Conservation (phyloP, 2,797 vertebrate species). For the Myotis myotis region DNA sequence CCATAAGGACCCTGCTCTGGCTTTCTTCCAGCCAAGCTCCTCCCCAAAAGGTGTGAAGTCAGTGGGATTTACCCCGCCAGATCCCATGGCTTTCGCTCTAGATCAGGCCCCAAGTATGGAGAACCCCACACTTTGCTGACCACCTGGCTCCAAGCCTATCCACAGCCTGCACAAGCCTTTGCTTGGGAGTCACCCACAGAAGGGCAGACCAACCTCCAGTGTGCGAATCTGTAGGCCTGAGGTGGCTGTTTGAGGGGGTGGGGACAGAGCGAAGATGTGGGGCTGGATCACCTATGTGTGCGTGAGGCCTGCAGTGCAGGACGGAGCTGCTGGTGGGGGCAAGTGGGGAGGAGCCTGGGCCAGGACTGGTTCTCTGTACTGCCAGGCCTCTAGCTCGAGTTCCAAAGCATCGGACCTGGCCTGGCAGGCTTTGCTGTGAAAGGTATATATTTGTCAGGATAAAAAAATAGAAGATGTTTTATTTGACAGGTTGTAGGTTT, state of each 20-base stretch:
- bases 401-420: neutral
- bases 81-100: neutral
- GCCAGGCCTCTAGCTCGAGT: neutral
- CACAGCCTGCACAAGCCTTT: neutral
- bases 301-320: neutral
- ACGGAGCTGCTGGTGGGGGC: neutral
- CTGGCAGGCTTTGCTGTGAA: neutral
- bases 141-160: neutral
- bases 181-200: neutral
- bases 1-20: neutral
- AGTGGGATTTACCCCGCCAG: neutral
- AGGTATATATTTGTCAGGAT: neutral
- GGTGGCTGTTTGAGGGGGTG: neutral
- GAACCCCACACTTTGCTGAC: neutral
- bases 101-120: neutral
- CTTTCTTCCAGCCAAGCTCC: neutral
- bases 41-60: neutral
- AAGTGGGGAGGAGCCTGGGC: neutral
- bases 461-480: neutral
- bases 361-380: neutral
- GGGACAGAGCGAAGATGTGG: neutral
- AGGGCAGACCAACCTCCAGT: neutral
- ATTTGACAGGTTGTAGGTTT: neutral
- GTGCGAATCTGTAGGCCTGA: neutral
- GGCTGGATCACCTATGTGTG: neutral